A percentile compares a stretch with the other conserved stretches of the same genome.
These are phyloP conservation scores for Nicator chloris DNA, from an alignment of 2,113 vertebrate species.

Conservation along the genomic window DNA sequence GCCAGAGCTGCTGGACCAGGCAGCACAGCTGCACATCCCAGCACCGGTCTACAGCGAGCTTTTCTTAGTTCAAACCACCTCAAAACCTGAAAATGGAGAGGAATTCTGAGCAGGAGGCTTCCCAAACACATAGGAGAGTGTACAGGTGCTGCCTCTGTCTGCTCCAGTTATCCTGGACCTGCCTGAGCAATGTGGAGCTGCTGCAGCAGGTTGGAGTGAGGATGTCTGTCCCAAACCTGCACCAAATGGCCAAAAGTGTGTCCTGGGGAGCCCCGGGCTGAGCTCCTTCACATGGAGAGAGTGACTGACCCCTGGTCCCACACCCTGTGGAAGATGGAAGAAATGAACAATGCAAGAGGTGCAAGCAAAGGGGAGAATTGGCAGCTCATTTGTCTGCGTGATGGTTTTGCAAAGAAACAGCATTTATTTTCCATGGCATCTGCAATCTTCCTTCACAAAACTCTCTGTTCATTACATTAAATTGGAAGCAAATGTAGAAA, in stretches of 20 bases:
- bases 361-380: neutral
- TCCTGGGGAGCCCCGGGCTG: neutral
- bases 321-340: neutral
- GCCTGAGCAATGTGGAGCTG: neutral
- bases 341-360: neutral
- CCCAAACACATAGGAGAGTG: fast-evolving
- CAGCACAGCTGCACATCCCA: neutral
- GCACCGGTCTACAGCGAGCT: fast-evolving
- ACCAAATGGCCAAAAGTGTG: neutral
- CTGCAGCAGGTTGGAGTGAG: neutral
- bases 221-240: neutral
- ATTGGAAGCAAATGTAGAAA: conserved; percentile 49
- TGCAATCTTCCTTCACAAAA: conserved; percentile 9
- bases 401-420: neutral
- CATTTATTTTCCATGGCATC: neutral
- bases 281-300: neutral
- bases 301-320: fast-evolving
- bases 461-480: conserved; percentile 36
- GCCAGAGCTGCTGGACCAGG: neutral
- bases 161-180: neutral
- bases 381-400: neutral
- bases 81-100: neutral
- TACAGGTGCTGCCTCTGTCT: neutral
- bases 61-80: neutral
- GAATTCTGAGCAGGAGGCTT: neutral